These are phyloP conservation scores for Liposcelis brunnea DNA, from an alignment of 2,888 invertebrate genomes.

Conservation along the genomic window DNA sequence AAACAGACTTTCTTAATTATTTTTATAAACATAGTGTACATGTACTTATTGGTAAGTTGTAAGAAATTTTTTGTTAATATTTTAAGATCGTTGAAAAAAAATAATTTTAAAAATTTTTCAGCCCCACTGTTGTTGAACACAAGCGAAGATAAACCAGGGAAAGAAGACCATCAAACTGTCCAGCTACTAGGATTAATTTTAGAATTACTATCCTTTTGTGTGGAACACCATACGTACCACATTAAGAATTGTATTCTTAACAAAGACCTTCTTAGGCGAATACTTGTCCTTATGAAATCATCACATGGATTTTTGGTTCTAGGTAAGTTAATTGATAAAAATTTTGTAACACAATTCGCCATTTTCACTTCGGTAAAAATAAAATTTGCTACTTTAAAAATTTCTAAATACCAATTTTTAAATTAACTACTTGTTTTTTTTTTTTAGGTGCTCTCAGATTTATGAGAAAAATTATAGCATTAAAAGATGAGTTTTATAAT, in stretches of 20 bases:
- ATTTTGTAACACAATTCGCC: too few species aligned
- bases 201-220: slow-evolving; percentile 93
- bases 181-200: slow-evolving; percentile 87
- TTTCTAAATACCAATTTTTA: background rate
- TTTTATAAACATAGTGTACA: slow-evolving; percentile 98
- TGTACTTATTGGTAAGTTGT: slow-evolving; percentile 60
- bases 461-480: slow-evolving; percentile 89
- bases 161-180: slow-evolving; percentile 93
- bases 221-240: slow-evolving; percentile 97
- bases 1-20: slow-evolving; percentile 93
- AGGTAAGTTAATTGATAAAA: slow-evolving; percentile 30
- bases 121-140: slow-evolving; percentile 92
- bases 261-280: slow-evolving; percentile 87
- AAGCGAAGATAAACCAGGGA: slow-evolving; percentile 69
- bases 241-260: slow-evolving; percentile 95
- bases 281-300: slow-evolving; percentile 91
- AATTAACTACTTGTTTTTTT: slow-evolving; percentile 10
- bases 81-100: background rate
- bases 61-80: slow-evolving; percentile 8
- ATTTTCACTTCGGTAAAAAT: background rate
- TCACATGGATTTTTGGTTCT: slow-evolving; percentile 94
- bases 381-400: too few species aligned
- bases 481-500: slow-evolving; percentile 98
- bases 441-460: slow-evolving; percentile 72
- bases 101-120: slow-evolving; percentile 24